A percentile compares a stretch with the other conserved stretches of the same genome.
Conservation (phyloP, 92 coral and sea anemone genomes). For the Porites lobata region DNA sequence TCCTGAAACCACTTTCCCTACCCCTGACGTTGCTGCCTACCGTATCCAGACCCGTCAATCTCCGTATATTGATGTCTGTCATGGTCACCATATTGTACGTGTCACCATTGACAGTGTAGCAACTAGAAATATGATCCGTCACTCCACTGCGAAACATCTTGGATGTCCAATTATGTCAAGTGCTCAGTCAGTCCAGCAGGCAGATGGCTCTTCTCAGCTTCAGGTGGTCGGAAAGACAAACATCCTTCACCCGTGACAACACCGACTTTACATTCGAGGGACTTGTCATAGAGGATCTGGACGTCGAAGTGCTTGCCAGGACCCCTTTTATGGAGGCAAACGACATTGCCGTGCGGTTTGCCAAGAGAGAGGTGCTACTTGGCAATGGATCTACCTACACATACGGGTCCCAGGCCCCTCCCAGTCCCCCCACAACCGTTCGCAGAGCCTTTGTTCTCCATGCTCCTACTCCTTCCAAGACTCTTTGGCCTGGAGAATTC, state of each 20-base stretch:
- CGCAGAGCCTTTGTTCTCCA: constrained; percentile 42
- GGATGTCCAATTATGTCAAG: constrained; percentile 50
- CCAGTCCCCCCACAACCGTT: neutral
- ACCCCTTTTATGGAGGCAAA: constrained; percentile 69
- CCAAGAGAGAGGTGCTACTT: constrained; percentile 54
- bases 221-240: constrained; percentile 50
- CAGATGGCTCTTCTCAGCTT: constrained; percentile 64
- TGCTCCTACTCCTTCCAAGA: constrained; percentile 54
- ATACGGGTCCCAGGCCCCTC: constrained; percentile 43
- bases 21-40: constrained; percentile 24
- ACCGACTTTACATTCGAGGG: constrained; percentile 36
- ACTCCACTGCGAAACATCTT: constrained; percentile 54
- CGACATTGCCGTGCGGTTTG: constrained; percentile 54
- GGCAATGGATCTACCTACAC: constrained; percentile 47
- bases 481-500: constrained; percentile 52
- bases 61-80: constrained; percentile 51
- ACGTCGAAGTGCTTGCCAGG: constrained; percentile 39
- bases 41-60: constrained; percentile 53
- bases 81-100: constrained; percentile 48
- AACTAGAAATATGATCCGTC: constrained; percentile 72
- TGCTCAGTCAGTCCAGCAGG: constrained; percentile 64
- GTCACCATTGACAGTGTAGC: constrained; percentile 67
- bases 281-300: constrained; percentile 41
- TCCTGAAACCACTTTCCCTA: neutral
- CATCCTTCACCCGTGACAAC: constrained; percentile 49